Conservation (phyloP, 2,113 vertebrate genomes). For the Halichoeres trimaculatus region DNA sequence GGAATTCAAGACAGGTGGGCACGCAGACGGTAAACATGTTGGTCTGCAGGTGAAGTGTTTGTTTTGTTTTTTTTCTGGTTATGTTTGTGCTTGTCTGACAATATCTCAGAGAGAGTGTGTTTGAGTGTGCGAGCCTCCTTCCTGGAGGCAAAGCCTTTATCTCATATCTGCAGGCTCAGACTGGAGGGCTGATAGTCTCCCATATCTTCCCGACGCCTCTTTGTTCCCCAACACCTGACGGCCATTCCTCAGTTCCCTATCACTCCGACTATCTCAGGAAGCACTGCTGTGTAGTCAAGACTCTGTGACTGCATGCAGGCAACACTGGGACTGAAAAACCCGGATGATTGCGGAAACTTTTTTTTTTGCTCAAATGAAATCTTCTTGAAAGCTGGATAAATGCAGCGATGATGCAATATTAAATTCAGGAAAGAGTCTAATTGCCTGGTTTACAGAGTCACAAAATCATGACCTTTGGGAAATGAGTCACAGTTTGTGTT, state of each 20-base stretch:
- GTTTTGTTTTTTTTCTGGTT: constrained; percentile 10
- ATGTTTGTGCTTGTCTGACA: constrained; percentile 47
- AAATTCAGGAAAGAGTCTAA: constrained; percentile 14
- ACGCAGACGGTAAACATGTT: constrained; percentile 25
- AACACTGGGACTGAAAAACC: constrained; percentile 40
- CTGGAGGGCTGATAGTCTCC: constrained; percentile 71
- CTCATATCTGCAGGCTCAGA: constrained; percentile 77
- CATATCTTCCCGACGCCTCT: constrained; percentile 69
- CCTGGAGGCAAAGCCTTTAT: constrained; percentile 72
- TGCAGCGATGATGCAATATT: constrained; percentile 41
- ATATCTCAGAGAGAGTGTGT: constrained; percentile 11
- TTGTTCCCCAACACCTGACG: constrained; percentile 78
- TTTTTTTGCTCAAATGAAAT: constrained; percentile 31
- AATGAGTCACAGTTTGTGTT: not conserved
- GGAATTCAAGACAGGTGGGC: constrained; percentile 5
- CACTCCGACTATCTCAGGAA: constrained; percentile 60
- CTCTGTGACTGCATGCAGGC: constrained; percentile 46
- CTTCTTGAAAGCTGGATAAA: constrained; percentile 41
- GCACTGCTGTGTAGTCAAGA: constrained; percentile 57
- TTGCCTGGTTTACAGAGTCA: constrained; percentile 13
- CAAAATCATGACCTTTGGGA: constrained; percentile 23
- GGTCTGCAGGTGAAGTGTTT: constrained; percentile 19
- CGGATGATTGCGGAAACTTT: constrained; percentile 20
- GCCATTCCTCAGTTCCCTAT: constrained; percentile 60
- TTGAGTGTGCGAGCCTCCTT: constrained; percentile 46